Conservation (phyloP, 2,888 invertebrate species). For the Thera obeliscata region DNA sequence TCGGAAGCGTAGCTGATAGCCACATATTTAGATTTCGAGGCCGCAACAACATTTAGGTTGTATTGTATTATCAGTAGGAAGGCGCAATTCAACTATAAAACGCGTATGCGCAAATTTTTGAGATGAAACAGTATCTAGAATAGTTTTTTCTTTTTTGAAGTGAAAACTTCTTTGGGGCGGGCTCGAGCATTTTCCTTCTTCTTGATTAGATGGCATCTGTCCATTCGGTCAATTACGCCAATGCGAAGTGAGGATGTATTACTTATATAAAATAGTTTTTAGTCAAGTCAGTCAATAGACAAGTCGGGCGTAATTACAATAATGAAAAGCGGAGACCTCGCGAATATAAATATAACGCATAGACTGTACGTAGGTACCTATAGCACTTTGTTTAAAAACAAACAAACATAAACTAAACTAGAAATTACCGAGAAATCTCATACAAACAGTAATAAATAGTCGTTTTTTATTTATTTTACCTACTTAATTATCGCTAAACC, state of each 20-base stretch:
- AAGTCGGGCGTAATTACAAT: neutral
- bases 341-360: neutral
- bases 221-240: too few relatives aligned
- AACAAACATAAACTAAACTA: conserved; percentile 28
- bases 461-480: conserved; percentile 54
- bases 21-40: conserved; percentile 83
- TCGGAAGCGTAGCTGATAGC: conserved; percentile 80
- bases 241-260: too few relatives aligned
- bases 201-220: too few relatives aligned
- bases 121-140: conserved; percentile 55
- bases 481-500: conserved; percentile 54
- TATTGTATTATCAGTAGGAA: conserved; percentile 83
- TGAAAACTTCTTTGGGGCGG: too few relatives aligned
- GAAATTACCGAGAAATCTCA: conserved; percentile 46
- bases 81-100: conserved; percentile 71
- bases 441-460: conserved; percentile 43
- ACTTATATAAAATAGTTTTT: too few relatives aligned
- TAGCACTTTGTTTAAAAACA: conserved; percentile 26
- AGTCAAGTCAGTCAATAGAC: too few relatives aligned
- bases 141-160: too few relatives aligned
- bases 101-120: conserved; percentile 52
- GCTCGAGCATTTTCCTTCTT: too few relatives aligned
- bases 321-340: neutral
- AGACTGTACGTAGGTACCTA: neutral
- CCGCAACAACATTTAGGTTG: conserved; percentile 79